Percentiles rank a stretch among this genome's conserved stretches.
phyloP scores from a whole-genome alignment of 2,888 invertebrate genomes.

The Orthosia gothica region DNA sequence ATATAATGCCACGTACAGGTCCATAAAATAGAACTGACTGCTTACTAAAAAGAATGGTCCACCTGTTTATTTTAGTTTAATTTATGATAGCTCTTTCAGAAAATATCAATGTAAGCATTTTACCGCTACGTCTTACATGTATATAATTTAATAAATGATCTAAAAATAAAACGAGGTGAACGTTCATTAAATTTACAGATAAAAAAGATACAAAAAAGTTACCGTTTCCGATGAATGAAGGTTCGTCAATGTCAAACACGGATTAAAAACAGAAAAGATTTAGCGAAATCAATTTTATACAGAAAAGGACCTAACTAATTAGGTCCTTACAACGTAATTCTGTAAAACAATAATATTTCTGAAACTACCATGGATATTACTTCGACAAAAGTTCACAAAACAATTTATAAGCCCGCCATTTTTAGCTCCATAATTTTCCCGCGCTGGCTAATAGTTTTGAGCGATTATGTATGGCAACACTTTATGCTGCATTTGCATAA shows the following conservation, averaged over 20 bases:
- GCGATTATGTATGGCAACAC: slow-evolving; percentile 89
- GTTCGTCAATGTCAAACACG: background rate
- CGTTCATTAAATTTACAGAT: background rate
- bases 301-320: background rate
- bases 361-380: slow-evolving; percentile 8
- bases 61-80: background rate
- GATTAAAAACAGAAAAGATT: background rate
- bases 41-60: background rate
- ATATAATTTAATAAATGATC: slow-evolving; percentile 13
- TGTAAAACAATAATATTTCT: background rate
- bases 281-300: background rate
- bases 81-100: background rate
- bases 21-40: background rate
- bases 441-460: slow-evolving; percentile 78
- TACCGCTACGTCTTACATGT: background rate
- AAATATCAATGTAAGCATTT: no score
- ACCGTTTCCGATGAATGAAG: slow-evolving; percentile 3
- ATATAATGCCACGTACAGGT: no score
- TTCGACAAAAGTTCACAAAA: background rate
- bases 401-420: slow-evolving; percentile 69
- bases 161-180: background rate
- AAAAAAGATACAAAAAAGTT: background rate
- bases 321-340: background rate
- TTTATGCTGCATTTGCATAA: slow-evolving; percentile 90
- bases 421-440: slow-evolving; percentile 78